phyloP scores from a whole-genome alignment of 2,888 invertebrate genomes.

The Epinotia ramella region DNA sequence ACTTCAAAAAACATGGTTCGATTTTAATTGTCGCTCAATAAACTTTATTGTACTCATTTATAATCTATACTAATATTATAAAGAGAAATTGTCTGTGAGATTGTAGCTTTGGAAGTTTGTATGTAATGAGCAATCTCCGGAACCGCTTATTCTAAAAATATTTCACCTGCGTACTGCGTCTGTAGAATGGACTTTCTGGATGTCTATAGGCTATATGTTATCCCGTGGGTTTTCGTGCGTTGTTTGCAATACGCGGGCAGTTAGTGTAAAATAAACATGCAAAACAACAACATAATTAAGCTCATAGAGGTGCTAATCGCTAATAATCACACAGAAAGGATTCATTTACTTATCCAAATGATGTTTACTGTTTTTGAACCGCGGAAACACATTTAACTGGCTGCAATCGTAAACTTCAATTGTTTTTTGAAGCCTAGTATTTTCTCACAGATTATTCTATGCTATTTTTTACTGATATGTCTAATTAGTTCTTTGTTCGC shows the following conservation, averaged over 20 bases:
- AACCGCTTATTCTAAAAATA: no score
- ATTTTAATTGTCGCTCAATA: no score
- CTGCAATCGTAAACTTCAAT: slow-evolving; percentile 30
- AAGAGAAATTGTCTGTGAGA: no score
- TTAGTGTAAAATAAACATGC: not conserved
- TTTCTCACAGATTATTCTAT: slow-evolving; percentile 29
- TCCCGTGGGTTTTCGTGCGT: no score
- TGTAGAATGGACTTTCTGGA: no score
- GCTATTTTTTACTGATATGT: slow-evolving; percentile 29
- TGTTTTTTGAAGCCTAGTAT: slow-evolving; percentile 31
- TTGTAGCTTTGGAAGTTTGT: no score
- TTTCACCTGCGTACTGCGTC: no score
- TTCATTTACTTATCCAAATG: slow-evolving; percentile 9
- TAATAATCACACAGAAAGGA: not conserved
- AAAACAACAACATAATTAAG: not conserved
- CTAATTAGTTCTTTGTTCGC: slow-evolving; percentile 39
- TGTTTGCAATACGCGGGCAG: not conserved
- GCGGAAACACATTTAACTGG: slow-evolving; percentile 21
- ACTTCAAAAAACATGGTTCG: no score
- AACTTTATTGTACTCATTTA: no score
- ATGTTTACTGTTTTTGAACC: slow-evolving; percentile 7
- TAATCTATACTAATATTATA: no score
- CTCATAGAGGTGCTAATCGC: not conserved
- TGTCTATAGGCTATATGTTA: no score
- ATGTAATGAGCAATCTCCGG: no score